Percentiles rank a stretch among this genome's conserved stretches.
Conservation (phyloP, 2,797 vertebrate genomes). For the Syngnathus rostellatus region DNA sequence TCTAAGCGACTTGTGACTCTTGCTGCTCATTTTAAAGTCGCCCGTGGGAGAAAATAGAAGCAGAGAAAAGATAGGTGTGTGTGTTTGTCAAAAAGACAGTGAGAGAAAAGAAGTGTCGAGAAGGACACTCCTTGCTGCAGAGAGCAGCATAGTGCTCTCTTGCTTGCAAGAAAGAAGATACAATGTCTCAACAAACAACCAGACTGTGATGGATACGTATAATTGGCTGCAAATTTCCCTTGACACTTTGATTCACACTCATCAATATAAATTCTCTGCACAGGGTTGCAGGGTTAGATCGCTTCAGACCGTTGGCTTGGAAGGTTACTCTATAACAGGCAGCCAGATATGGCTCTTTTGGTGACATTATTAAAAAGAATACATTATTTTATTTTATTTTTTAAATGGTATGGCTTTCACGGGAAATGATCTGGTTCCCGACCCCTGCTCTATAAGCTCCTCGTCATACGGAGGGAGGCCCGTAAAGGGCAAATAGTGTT, state of each 20-base stretch:
- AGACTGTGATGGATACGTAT: neutral
- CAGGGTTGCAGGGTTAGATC: neutral
- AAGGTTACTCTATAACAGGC: neutral
- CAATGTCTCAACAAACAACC: neutral
- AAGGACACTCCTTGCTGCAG: neutral
- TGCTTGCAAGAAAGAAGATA: neutral
- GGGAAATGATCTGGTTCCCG: too few species aligned
- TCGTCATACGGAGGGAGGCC: too few species aligned
- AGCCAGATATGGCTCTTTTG: too few species aligned
- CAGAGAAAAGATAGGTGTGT: slow-evolving; percentile 1
- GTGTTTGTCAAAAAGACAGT: neutral
- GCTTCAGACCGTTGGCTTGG: neutral
- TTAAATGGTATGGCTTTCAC: too few species aligned
- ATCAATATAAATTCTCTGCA: neutral
- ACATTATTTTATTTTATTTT: too few species aligned
- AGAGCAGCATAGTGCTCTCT: neutral
- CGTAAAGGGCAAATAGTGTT: too few species aligned
- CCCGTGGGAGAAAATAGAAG: slow-evolving; percentile 10
- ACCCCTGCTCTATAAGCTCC: too few species aligned
- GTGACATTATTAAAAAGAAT: too few species aligned
- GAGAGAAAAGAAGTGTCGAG: neutral
- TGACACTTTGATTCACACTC: neutral
- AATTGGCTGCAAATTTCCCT: neutral
- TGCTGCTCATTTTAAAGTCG: slow-evolving; percentile 23
- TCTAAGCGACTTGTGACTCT: slow-evolving; percentile 18